Evolutionary conservation across 2,888 invertebrate genomes (phyloP), one percentile per base, ranked within the genome.

Genomic region (Unio pictorum): DNA sequence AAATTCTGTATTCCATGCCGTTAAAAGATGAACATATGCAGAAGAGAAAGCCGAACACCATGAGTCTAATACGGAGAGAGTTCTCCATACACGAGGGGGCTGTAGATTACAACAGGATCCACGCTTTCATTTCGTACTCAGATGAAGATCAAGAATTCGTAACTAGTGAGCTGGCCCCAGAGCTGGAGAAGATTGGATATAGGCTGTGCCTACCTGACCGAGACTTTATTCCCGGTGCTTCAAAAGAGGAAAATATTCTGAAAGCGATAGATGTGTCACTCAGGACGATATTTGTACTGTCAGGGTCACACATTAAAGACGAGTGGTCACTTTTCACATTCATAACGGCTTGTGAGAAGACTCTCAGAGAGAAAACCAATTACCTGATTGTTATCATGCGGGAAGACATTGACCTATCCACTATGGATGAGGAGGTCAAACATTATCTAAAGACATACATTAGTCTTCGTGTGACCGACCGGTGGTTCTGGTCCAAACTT

Each of bases 1-100:
- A n/a, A n/a, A n/a, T n/a, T n/a, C 34, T 78, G 7, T 82, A 82
- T 59, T 72, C 70, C 4, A 75, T 81, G 76, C 80, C 80, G 3
- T 55, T 69, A 34, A 69, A 60, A 55, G 66, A 67, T n/a, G 61
- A 70, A 3, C 20, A 18, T 68, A 68, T 28, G 70, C 4, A 71
- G 69, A 30, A 63, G 71, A n/a, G 73, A 73, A 15, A 55, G 73
- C 68, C 69, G 4, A 62, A 67, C 55, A 30, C 71, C 26, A 56
- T 66, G 61, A 45, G 61, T 20, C 30, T 64, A 26, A 61, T 73
- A 28, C 64, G 68, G 20, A 56, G 67, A 15, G 71, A 63, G 17
- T 69, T 72, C 56, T 64, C 66, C 30, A 28, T 63, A 34, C 57
- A 66, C 61, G 66, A 54, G 6, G 61, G 60, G 17, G n/a, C 26